Evolutionary conservation across 2,113 vertebrate genomes (phyloP), one percentile per base, ranked within the genome.

Genomic region (Marmota monax): DNA sequence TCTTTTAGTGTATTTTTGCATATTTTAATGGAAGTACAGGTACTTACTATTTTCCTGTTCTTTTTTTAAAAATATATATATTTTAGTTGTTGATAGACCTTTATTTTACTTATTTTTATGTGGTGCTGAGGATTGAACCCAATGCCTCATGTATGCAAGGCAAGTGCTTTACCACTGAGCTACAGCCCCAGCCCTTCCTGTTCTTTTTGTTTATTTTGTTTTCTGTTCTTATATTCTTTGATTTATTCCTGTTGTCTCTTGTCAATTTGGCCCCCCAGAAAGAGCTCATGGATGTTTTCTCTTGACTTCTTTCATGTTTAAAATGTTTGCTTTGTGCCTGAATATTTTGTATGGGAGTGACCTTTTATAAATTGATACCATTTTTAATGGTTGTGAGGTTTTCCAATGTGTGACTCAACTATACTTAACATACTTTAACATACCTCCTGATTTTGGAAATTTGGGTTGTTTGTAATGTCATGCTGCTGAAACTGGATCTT

Each of bases 401-500:
- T 58, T 90, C 12, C 23, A 63, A 1, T 56, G 22, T 87, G 3
- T 80, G 56, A 80, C 27, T 91, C 27, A 20, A 73, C 27, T 22
- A 4, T 65, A 45, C 45, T 45, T 45, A 42, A 65, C 80, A 45
- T 45, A 45, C 45, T 9, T 63, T 91, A 23, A 34, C 14, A 27
- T 61, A 73, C 37, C 10, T 65, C 65, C 83, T 95, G 48, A 34
- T 77, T 88, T 92, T 84, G 20, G 61, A 74, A 87, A 88, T 51
- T 58, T 84, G 37, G 51, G 14, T 77, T 88, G 42, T 85, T 87
- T 76, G 34, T 84, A 82, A 58, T 92, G 27, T 29, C 27, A 56
- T n/a, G 69, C 56, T 23, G 56, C 56, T 58, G 20, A 58, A 58
- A 58, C 56, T 58, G 56, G 56, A 58, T 58, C 22, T 58, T 58